These are phyloP conservation scores for Melitaea athalia DNA, from an alignment of 2,888 invertebrate species.

Conservation along the genomic window DNA sequence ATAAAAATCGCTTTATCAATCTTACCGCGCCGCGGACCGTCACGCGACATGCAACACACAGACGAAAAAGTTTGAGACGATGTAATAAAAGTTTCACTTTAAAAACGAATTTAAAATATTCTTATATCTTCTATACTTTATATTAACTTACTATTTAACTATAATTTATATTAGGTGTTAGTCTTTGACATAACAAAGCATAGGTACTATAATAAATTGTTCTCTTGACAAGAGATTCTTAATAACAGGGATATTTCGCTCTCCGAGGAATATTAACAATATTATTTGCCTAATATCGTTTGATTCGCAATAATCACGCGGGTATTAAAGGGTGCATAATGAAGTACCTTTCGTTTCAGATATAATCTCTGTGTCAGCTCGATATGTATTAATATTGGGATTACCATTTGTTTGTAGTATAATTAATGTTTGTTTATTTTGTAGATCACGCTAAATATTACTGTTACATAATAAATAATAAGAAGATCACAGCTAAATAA, in stretches of 20 bases:
- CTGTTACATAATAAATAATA: too few species aligned
- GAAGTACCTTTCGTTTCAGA: slow-evolving; percentile 27
- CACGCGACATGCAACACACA: too few species aligned
- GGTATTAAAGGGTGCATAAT: slow-evolving; percentile 43
- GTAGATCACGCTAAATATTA: too few species aligned
- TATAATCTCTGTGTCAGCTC: slow-evolving; percentile 36
- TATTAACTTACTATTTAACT: too few species aligned
- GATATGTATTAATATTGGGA: slow-evolving; percentile 29
- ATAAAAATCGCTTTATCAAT: too few species aligned
- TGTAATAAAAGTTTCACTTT: too few species aligned
- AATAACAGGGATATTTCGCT: slow-evolving; percentile 40
- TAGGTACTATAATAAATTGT: slow-evolving; percentile 32
- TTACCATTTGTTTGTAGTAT: slow-evolving; percentile 26
- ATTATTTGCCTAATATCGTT: slow-evolving; percentile 40
- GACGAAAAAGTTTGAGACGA: too few species aligned
- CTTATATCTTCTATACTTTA: too few species aligned
- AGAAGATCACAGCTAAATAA: too few species aligned
- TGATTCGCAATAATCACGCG: slow-evolving; percentile 40
- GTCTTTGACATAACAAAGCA: slow-evolving; percentile 1
- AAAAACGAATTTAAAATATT: too few species aligned
- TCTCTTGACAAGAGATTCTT: slow-evolving; percentile 40
- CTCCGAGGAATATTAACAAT: slow-evolving; percentile 41
- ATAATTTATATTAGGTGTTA: not conserved
- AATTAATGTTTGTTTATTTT: slow-evolving; percentile 19
- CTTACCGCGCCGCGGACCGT: too few species aligned